Evolutionary conservation across 2,888 invertebrate genomes (phyloP), one percentile per base, ranked within the genome.

Genomic region (Rhagophthalmus giganteus): DNA sequence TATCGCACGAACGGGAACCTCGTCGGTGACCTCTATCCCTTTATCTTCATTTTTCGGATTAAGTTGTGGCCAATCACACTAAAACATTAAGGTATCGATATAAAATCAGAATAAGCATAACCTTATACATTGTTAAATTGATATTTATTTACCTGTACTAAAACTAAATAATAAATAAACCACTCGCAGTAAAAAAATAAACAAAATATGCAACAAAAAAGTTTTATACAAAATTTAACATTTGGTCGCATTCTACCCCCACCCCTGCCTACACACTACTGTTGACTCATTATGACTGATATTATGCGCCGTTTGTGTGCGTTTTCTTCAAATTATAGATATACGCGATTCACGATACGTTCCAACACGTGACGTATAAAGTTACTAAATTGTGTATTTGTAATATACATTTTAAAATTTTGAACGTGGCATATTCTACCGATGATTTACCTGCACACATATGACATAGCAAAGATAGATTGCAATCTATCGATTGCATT

Each of bases 1-100:
- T 85, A 97, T 85, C 0, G 85, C 88, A 71, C 81, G 80, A 0
- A 90, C 80, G 1, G 86, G 80, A 31, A 78, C 71, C 55, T 78
- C 78, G 25, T 77, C 67, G 1, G 61, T 38, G 7, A 65, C 54
- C 37, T 59, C 30, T 46, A 77, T 69, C 12, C 68, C 69, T 20
- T 59, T 53, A 51, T 80, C 79, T 31, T 67, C 71, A 45, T 79
- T 77, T 10, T 73, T 68, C 26, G 78, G 70, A 56, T 77, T 76
- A 33, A 86, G 69, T 16, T 65, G 59, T 20, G 89, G 87, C 89
- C 90, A 92, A 9, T 78, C 76, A 74, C 93, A 94, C 87, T 88
- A 61, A 51, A 38, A 47, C 8, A 9, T 16, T 25, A 2, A n/a
- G n/a, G n/a, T 2, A 26, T 11, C 16, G 15, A 16, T 16, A 25